phyloP scores from a whole-genome alignment of 2,113 vertebrate genomes.

The Micromys minutus region DNA sequence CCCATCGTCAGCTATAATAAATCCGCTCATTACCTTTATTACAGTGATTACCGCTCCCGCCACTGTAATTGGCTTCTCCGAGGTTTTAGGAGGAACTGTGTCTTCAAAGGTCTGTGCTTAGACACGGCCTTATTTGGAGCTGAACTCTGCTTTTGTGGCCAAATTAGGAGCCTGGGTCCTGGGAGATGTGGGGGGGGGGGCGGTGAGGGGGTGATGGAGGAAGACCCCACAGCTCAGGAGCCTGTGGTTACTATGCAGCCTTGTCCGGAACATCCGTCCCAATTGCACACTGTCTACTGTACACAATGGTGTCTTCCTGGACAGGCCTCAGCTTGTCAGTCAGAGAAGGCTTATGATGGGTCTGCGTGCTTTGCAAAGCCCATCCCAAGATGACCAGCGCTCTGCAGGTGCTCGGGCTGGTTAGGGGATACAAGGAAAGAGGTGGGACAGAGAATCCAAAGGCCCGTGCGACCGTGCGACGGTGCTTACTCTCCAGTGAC shows the following conservation, averaged over 20 bases:
- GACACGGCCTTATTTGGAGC: slow-evolving; percentile 26
- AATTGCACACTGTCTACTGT: not conserved
- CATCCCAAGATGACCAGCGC: not conserved
- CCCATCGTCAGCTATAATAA: slow-evolving; percentile 64
- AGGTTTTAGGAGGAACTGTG: slow-evolving; percentile 60
- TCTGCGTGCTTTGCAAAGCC: not conserved
- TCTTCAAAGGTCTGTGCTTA: slow-evolving; percentile 68
- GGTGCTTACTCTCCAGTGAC: not conserved
- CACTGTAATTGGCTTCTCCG: slow-evolving; percentile 67
- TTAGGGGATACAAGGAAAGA: not conserved
- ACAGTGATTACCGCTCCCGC: slow-evolving; percentile 52
- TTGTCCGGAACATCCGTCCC: accelerated
- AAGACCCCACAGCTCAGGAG: not conserved
- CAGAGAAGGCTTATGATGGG: not conserved
- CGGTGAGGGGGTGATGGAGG: not conserved
- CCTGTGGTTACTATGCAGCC: not conserved
- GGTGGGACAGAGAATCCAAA: accelerated
- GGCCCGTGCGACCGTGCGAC: not conserved
- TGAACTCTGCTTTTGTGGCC: slow-evolving; percentile 31
- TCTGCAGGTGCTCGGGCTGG: not conserved
- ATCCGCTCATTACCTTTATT: slow-evolving; percentile 72
- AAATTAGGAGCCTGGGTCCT: slow-evolving; percentile 43
- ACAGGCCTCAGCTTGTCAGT: not conserved
- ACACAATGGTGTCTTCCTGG: not conserved
- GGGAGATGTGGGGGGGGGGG: not conserved